These are phyloP conservation scores for Lottia scabra DNA, from an alignment of 2,888 invertebrate species.

Conservation along the genomic window DNA sequence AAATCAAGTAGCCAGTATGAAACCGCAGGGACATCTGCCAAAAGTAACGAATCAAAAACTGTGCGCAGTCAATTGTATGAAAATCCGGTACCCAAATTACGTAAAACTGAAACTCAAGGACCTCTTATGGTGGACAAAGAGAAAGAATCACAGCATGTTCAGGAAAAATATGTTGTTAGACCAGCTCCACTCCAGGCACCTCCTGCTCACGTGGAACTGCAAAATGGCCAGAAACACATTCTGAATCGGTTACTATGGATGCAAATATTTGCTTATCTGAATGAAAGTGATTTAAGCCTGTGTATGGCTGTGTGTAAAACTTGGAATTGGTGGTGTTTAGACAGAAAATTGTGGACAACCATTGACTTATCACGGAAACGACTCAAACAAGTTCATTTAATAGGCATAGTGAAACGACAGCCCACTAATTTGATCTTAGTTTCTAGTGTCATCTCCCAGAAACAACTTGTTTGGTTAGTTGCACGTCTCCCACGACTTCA, in stretches of 20 bases:
- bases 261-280: slow-evolving; percentile 69
- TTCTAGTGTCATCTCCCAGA: slow-evolving; percentile 88
- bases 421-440: slow-evolving; percentile 86
- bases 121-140: slow-evolving; percentile 5
- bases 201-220: slow-evolving; percentile 47
- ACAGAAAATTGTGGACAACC: slow-evolving; percentile 85
- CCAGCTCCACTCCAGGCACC: slow-evolving; percentile 61
- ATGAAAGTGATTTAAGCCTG: slow-evolving; percentile 73
- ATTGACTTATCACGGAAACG: slow-evolving; percentile 80
- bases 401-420: slow-evolving; percentile 89
- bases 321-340: slow-evolving; percentile 88
- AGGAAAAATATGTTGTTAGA: slow-evolving; percentile 55
- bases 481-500: slow-evolving; percentile 86
- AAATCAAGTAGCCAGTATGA: not conserved
- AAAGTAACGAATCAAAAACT: not conserved
- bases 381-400: slow-evolving; percentile 80
- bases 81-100: not conserved
- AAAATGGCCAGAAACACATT: slow-evolving; percentile 47
- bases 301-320: slow-evolving; percentile 83
- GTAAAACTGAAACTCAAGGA: not conserved
- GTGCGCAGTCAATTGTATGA: not conserved
- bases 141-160: slow-evolving; percentile 31
- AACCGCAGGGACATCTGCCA: not conserved
- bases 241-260: slow-evolving; percentile 67
- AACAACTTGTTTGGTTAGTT: slow-evolving; percentile 93